Percentiles rank a stretch among this genome's conserved stretches.
Evolutionary conservation across 2,113 vertebrate genomes (phyloP).

Genomic region (Sciurus niger): DNA sequence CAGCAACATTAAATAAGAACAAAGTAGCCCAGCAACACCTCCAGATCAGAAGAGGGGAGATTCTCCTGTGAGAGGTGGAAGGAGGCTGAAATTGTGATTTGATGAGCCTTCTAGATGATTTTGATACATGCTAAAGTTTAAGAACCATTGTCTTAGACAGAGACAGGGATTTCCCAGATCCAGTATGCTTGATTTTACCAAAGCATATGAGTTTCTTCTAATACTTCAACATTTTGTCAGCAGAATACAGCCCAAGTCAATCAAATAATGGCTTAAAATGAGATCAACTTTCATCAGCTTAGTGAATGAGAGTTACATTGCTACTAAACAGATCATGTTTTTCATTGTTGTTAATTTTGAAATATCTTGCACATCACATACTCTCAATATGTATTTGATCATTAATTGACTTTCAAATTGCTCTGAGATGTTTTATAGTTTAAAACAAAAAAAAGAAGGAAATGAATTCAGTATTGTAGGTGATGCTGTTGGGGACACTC

Average conservation of each 20-base stretch:
- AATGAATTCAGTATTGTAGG: not conserved
- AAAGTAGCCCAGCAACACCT: not conserved
- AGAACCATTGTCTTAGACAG: not conserved
- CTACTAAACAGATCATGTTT: not conserved
- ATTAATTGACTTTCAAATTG: conserved; percentile 12
- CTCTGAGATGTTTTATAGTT: not conserved
- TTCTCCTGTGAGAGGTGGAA: fast-evolving
- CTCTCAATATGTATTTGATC: not conserved
- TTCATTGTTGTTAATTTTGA: not conserved
- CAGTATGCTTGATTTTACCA: not conserved
- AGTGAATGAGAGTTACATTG: not conserved
- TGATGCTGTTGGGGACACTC: not conserved
- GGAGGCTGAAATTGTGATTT: not conserved
- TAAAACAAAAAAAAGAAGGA: too few species aligned
- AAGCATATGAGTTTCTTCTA: not conserved
- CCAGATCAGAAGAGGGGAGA: not conserved
- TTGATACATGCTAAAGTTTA: not conserved
- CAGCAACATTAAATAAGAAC: not conserved
- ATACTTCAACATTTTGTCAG: not conserved
- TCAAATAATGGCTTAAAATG: not conserved
- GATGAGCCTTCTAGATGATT: not conserved
- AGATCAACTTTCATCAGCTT: not conserved
- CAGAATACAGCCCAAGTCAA: not conserved
- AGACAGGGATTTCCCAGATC: not conserved
- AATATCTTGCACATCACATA: not conserved